Evolutionary conservation across 1,140 invertebrate genomes (phyloP).

Genomic region (Euura lappo): DNA sequence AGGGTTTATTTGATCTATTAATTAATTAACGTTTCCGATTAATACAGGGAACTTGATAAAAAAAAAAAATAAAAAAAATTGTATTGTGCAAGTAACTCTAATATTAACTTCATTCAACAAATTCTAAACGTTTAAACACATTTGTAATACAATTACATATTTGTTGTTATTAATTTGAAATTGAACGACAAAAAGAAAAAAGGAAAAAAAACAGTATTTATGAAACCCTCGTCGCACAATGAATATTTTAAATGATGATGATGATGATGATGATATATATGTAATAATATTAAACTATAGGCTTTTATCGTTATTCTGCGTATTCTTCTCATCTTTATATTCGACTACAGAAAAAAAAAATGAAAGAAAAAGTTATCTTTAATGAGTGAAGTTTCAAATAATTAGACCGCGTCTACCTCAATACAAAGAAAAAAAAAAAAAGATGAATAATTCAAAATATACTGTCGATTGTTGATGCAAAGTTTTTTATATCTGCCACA

Average conservation of each 20-base stretch:
- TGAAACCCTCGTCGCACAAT: neutral
- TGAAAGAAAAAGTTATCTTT: neutral
- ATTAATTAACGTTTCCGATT: too few species aligned
- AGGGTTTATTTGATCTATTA: neutral
- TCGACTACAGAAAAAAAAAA: too few species aligned
- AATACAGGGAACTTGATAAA: too few species aligned
- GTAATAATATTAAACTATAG: neutral
- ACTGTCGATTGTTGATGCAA: neutral
- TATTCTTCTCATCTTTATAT: too few species aligned
- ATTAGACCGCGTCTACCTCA: constrained; percentile 4
- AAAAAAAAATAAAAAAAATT: too few species aligned
- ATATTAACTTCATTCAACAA: neutral
- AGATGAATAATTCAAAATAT: neutral
- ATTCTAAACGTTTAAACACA: neutral
- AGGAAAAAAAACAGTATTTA: neutral
- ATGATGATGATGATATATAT: neutral
- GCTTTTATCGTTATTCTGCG: too few species aligned
- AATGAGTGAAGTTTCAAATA: neutral
- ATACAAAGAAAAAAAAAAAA: neutral
- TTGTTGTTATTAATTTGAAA: neutral
- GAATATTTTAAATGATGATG: neutral
- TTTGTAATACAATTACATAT: neutral
- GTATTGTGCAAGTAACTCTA: neutral
- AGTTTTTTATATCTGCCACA: neutral
- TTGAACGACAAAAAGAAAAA: neutral